Evolutionary conservation across 1,140 invertebrate genomes (phyloP).

Genomic region (Tetramorium parvispinum): DNA sequence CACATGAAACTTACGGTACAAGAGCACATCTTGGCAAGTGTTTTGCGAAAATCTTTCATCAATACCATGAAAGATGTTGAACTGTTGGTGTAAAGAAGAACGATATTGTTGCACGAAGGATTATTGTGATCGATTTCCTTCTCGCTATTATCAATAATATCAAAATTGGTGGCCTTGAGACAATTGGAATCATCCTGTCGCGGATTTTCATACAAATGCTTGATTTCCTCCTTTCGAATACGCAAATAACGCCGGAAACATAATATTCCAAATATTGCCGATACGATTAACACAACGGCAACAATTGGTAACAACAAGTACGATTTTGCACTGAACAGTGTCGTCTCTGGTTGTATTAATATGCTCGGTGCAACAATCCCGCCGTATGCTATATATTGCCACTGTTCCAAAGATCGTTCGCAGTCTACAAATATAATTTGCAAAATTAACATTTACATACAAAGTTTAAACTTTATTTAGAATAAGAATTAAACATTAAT

Average conservation of each 20-base stretch:
- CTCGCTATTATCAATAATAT: neutral
- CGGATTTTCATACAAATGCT: neutral
- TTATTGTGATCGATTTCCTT: neutral
- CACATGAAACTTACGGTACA: constrained; percentile 70
- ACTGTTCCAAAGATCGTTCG: neutral
- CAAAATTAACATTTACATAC: neutral
- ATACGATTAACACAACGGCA: constrained; percentile 11
- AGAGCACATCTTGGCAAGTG: constrained; percentile 64
- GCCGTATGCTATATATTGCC: neutral
- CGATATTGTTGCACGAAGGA: constrained; percentile 62
- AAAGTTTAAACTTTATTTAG: constrained; percentile 17
- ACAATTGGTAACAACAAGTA: constrained; percentile 20
- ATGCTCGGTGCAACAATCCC: neutral
- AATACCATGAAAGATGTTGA: constrained; percentile 74
- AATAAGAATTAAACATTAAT: neutral
- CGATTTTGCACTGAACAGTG: neutral
- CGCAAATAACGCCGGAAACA: constrained; percentile 16
- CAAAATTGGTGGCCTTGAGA: neutral
- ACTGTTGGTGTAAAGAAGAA: constrained; percentile 75
- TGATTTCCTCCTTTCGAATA: neutral
- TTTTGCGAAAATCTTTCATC: constrained; percentile 75
- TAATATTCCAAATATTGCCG: constrained; percentile 18
- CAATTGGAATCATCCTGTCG: neutral
- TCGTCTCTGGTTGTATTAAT: no score
- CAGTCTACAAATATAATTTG: constrained; percentile 16